Base-by-base conservation (phyloP, 92 coral and sea anemone species). In the Parazoanthus swiftii region DNA sequence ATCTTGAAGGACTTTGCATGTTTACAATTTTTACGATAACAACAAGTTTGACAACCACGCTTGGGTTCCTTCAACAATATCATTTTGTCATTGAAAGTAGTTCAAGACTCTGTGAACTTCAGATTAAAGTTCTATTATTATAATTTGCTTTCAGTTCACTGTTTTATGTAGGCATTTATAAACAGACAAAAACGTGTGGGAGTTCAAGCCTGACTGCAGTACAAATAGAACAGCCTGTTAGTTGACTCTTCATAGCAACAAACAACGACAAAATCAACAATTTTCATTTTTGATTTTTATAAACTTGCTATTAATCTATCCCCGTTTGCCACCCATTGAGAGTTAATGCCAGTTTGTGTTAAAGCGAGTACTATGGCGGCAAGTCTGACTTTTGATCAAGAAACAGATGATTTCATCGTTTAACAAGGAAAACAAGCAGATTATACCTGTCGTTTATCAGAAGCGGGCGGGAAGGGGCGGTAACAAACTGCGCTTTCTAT, bases 361-460 rank as follows among this genome's bases (percentile, higher is more conserved):
- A 13, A 7, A 4, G 39, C 77, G 6, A 33, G 13, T 73, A 21
- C 20, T 73, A 33, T 73, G 44, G 77, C 39, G 37, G 77, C 20
- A 73, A 73, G 36, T 29, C 77, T 35, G 39, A 35, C 77, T 73
- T 74, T 74, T 35, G 77, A 74, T 74, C 46, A 11, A 37, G 39
- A 39, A 36, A 35, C 44, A 5, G 21, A 74, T 74, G 77, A 74
- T 74, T 74, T 74, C 77, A 74, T 74, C 77, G 77, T 74, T 74
- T 20, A 74, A 13, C n/a, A 74, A 74, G 77, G 77, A 74, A 35
- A 74, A 74, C 39, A 74, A 74, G 21, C 44, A 74, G 20, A 8
- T 21, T 35, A 15, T 74, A 74, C 77, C 77, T 74, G 77, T 14
- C 6, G 77, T 35, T 33, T 36, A 8, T 14, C 39, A 37, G 21